Conservation (phyloP, 1,140 invertebrate genomes). For the Ceratosolen fusciceps region DNA sequence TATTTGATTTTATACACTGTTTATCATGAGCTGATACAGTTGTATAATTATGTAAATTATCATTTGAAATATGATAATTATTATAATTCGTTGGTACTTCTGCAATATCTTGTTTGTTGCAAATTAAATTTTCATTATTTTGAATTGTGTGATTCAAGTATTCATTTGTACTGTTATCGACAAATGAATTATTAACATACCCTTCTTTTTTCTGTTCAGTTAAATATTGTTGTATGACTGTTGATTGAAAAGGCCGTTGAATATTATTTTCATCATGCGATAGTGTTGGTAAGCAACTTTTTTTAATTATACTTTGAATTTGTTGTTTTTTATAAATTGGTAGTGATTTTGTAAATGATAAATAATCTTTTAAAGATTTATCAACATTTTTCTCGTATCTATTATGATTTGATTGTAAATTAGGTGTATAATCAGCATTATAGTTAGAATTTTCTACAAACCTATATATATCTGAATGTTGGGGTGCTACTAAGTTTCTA, state of each 20-base stretch:
- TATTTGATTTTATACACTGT: conserved; percentile 52
- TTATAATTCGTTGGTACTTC: conserved; percentile 55
- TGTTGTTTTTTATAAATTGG: conserved; percentile 55
- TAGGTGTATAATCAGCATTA: conserved; percentile 53
- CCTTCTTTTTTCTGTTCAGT: conserved; percentile 9
- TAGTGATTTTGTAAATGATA: conserved; percentile 52
- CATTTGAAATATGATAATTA: conserved; percentile 58
- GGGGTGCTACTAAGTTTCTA: neutral
- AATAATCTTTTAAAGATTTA: conserved; percentile 65
- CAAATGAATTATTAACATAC: neutral
- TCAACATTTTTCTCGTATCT: conserved; percentile 58
- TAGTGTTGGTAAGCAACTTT: conserved; percentile 49
- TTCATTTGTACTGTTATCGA: neutral
- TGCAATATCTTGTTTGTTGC: conserved; percentile 50
- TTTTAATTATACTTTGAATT: conserved; percentile 55
- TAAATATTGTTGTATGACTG: neutral
- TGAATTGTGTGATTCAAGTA: neutral
- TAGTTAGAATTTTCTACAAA: neutral
- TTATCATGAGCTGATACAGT: neutral
- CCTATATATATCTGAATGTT: neutral
- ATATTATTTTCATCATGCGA: conserved; percentile 61
- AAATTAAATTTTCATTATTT: conserved; percentile 53
- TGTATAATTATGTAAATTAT: conserved; percentile 59
- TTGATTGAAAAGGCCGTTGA: conserved; percentile 52
- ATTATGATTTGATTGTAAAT: conserved; percentile 66